Base-by-base conservation (phyloP, 2,888 invertebrate genomes). In the Thymelicus lineola region DNA sequence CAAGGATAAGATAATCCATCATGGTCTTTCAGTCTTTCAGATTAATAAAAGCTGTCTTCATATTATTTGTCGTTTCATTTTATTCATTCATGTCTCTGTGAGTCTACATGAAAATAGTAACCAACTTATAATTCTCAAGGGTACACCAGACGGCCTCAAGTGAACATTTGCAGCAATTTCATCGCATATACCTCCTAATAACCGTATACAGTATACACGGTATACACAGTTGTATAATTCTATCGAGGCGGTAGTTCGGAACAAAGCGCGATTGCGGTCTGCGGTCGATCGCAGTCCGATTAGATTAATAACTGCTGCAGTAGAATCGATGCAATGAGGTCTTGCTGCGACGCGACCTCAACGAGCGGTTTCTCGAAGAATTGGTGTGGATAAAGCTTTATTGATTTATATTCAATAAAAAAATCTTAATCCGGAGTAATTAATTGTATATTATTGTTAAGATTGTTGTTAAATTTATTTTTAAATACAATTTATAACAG, bases 291-390 rank as follows among this genome's bases (percentile, higher is more conserved):
- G 66, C 74, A 71, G 64, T 66, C 65, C 76, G 75, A 78, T 78
- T 75, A 77, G 75, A 78, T 79, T 78, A 76, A 79, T 79, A 78
- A 77, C 75, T 70, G 71, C 73, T 74, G 75, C 75, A 77, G 72
- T 71, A 71, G 72, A 69, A 72, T 71, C 73, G 71, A 65, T 61
- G 58, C 55, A 64, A 70, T 66, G 66, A 50, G 38, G 50, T 50
- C 63, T 50, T 63, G 36, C 17, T 63, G 61, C 61, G 61, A 61
- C 12, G 3, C 50, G 50, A 17, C 50, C 10, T 1, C 17, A 17
- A 17, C 50, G 9, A 4, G 50, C 4, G 7, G 6, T 5, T 3
- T 1, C 28, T 28, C 28, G 28, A 28, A 48, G 10, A 9, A 48
- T 7, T 15, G 15, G 5, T n/a, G 48, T 48, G 48, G 48, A 12